phyloP scores from a whole-genome alignment of 2,888 invertebrate genomes.

The Hesperia comma region DNA sequence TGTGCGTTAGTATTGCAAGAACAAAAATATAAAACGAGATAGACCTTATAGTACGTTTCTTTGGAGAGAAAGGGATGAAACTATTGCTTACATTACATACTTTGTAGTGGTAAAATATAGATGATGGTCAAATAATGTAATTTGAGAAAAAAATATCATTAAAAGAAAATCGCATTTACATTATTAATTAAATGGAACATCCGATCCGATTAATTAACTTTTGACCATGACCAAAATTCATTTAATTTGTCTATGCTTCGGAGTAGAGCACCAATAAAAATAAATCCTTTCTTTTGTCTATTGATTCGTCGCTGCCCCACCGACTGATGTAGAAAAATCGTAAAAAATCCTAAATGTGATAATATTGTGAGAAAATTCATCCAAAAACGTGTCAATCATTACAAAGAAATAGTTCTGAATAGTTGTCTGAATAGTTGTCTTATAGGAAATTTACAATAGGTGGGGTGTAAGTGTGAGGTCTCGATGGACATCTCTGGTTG shows the following conservation, averaged over 20 bases:
- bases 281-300: slow-evolving; percentile 68
- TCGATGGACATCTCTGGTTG: slow-evolving; percentile 58
- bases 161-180: too few species aligned
- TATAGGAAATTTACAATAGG: slow-evolving; percentile 19
- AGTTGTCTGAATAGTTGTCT: slow-evolving; percentile 10
- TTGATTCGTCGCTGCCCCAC: slow-evolving; percentile 80
- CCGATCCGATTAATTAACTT: background rate
- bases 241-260: slow-evolving; percentile 47
- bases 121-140: too few species aligned
- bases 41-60: too few species aligned
- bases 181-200: too few species aligned
- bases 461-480: slow-evolving; percentile 39
- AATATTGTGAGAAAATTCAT: slow-evolving; percentile 56
- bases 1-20: too few species aligned
- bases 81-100: too few species aligned
- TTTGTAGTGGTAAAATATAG: too few species aligned
- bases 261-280: slow-evolving; percentile 48
- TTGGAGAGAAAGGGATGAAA: too few species aligned
- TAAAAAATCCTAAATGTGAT: slow-evolving; percentile 58
- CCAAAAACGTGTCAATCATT: slow-evolving; percentile 44
- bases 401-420: slow-evolving; percentile 34
- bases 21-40: too few species aligned
- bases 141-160: too few species aligned
- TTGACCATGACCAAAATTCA: slow-evolving; percentile 1
- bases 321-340: slow-evolving; percentile 67